These are phyloP conservation scores for Lindbergichthys nudifrons DNA, from an alignment of 2,797 vertebrate species.

Conservation along the genomic window DNA sequence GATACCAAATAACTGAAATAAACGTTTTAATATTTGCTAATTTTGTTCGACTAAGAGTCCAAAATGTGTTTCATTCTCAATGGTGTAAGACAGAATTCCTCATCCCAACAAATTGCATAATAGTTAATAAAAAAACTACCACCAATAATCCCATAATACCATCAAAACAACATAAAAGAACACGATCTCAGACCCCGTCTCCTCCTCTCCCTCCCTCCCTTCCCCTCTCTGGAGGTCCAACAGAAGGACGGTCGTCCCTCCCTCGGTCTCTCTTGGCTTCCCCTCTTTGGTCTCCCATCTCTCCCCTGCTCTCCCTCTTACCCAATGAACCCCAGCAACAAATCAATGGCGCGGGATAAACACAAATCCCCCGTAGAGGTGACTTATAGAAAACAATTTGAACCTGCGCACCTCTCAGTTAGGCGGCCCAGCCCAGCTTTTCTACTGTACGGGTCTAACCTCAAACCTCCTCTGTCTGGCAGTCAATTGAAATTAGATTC, in stretches of 20 bases:
- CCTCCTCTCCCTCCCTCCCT: not conserved
- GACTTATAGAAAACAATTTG: conserved; percentile 85
- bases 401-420: conserved; percentile 71
- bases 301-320: conserved; percentile 56
- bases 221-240: conserved; percentile 33
- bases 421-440: conserved; percentile 62
- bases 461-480: conserved; percentile 76
- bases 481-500: conserved; percentile 82
- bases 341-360: conserved; percentile 82
- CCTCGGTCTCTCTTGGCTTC: conserved; percentile 48
- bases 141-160: not conserved
- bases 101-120: not conserved
- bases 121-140: not conserved
- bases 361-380: conserved; percentile 80
- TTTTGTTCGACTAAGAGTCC: not conserved
- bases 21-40: not conserved
- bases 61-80: too few relatives aligned
- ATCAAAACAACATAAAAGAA: not conserved
- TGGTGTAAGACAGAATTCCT: too few relatives aligned
- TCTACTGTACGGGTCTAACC: conserved; percentile 77
- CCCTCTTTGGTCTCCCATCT: conserved; percentile 54
- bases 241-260: conserved; percentile 56
- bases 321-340: conserved; percentile 73
- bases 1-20: not conserved
- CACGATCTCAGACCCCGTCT: not conserved